Conservation (phyloP, 2,113 vertebrate genomes). For the Acanthochromis polyacanthus region DNA sequence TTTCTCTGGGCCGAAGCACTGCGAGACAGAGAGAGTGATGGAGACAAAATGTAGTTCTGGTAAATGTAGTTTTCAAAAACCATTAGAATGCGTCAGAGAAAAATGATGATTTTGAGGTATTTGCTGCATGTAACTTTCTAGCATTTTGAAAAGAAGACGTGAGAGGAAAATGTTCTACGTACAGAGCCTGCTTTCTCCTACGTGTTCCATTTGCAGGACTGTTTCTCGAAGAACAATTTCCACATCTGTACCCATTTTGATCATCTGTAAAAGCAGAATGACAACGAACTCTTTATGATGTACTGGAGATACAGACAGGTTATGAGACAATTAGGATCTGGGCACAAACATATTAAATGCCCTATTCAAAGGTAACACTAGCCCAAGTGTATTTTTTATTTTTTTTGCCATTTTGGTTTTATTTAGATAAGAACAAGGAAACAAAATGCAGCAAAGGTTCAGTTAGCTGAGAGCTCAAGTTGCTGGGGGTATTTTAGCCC, state of each 20-base stretch:
- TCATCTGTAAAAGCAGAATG: conserved; percentile 74
- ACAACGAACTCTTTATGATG: too few species aligned
- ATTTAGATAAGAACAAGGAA: too few species aligned
- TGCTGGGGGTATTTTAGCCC: too few species aligned
- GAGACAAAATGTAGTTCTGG: neutral
- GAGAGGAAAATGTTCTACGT: conserved; percentile 37
- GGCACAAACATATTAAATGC: too few species aligned
- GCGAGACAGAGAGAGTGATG: neutral
- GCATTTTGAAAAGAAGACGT: neutral
- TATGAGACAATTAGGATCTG: too few species aligned
- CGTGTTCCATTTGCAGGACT: conserved; percentile 82
- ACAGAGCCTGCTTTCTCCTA: conserved; percentile 75
- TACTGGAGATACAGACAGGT: too few species aligned
- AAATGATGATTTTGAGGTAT: neutral
- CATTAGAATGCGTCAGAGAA: neutral
- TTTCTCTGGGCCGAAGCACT: conserved; percentile 83
- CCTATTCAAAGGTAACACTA: too few species aligned
- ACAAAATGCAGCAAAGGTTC: too few species aligned
- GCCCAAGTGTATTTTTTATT: too few species aligned
- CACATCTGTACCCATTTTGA: conserved; percentile 83
- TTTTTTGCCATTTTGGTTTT: too few species aligned
- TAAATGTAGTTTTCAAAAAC: neutral
- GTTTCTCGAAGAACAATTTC: conserved; percentile 77
- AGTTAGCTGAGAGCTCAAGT: too few species aligned
- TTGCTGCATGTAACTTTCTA: neutral